Evolutionary conservation across 2,797 vertebrate species (phyloP).

Genomic region (Sebastes aleutianus): DNA sequence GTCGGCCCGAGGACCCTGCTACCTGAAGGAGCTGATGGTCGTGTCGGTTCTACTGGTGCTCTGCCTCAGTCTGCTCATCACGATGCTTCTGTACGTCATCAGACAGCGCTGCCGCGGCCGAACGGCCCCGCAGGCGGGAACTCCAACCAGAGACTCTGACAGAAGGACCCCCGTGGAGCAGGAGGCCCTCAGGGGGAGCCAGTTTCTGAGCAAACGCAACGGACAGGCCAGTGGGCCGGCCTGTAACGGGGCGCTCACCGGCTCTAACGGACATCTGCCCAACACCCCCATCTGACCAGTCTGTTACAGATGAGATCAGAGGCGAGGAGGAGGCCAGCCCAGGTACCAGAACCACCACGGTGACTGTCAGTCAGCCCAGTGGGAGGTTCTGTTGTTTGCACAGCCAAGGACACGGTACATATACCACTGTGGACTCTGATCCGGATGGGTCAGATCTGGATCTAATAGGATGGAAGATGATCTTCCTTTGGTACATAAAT

Average conservation of each 20-base stretch:
- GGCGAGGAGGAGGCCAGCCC: neutral
- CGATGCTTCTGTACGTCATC: slow-evolving; percentile 57
- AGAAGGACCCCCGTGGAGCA: slow-evolving; percentile 54
- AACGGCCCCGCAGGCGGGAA: slow-evolving; percentile 55
- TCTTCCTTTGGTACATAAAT: neutral
- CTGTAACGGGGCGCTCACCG: slow-evolving; percentile 55
- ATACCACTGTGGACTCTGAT: neutral
- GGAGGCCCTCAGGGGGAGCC: slow-evolving; percentile 48
- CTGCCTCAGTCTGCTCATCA: slow-evolving; percentile 67
- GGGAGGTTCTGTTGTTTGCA: neutral
- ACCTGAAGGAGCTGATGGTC: slow-evolving; percentile 77
- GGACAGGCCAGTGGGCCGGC: slow-evolving; percentile 30
- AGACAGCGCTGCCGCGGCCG: slow-evolving; percentile 57
- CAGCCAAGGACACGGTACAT: neutral
- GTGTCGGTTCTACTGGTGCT: slow-evolving; percentile 76
- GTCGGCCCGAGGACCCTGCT: slow-evolving; percentile 35
- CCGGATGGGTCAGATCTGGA: neutral
- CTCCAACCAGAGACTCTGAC: slow-evolving; percentile 27
- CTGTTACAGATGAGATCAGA: neutral
- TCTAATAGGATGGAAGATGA: neutral
- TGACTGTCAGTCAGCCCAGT: neutral
- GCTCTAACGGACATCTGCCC: slow-evolving; percentile 78
- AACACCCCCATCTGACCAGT: slow-evolving; percentile 77
- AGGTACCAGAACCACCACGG: neutral
- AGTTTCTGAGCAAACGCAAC: slow-evolving; percentile 43